Conservation (phyloP, 1,140 invertebrate genomes). For the Tribolium castaneum region DNA sequence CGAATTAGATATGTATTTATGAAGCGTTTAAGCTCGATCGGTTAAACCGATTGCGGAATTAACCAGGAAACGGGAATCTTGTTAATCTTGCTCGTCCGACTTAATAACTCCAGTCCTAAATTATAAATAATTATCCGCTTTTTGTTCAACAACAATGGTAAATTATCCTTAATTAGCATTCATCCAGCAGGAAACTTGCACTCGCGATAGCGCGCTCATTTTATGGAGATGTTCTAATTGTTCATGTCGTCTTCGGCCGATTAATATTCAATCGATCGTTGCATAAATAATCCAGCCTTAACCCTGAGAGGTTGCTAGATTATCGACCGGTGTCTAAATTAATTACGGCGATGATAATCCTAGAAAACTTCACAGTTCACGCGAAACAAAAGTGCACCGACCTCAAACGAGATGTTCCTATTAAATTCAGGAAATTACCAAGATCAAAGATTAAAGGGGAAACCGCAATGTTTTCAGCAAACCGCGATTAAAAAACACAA, state of each 20-base stretch:
- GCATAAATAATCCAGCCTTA: slow-evolving; percentile 14
- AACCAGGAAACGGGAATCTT: no score
- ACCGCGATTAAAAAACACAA: slow-evolving; percentile 7
- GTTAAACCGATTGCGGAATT: neutral
- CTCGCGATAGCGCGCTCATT: neutral
- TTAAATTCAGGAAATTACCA: slow-evolving; percentile 16
- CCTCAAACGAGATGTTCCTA: slow-evolving; percentile 5
- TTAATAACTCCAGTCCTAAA: neutral
- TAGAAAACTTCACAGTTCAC: slow-evolving; percentile 1
- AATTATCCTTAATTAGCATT: slow-evolving; percentile 14
- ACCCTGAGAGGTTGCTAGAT: neutral
- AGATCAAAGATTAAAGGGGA: slow-evolving; percentile 7
- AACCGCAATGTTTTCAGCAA: neutral
- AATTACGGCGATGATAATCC: neutral
- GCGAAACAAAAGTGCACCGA: slow-evolving; percentile 15
- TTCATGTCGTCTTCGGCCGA: neutral
- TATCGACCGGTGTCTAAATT: neutral
- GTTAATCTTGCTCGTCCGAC: neutral
- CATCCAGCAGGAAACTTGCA: slow-evolving; percentile 11
- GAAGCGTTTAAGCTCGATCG: neutral
- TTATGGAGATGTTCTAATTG: slow-evolving; percentile 3
- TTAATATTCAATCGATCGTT: neutral
- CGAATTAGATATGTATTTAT: slow-evolving; percentile 28
- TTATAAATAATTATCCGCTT: slow-evolving; percentile 17
- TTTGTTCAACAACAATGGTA: slow-evolving; percentile 25